Base-by-base conservation (phyloP, 2,113 vertebrate genomes). In the Dipodomys stephensi region DNA sequence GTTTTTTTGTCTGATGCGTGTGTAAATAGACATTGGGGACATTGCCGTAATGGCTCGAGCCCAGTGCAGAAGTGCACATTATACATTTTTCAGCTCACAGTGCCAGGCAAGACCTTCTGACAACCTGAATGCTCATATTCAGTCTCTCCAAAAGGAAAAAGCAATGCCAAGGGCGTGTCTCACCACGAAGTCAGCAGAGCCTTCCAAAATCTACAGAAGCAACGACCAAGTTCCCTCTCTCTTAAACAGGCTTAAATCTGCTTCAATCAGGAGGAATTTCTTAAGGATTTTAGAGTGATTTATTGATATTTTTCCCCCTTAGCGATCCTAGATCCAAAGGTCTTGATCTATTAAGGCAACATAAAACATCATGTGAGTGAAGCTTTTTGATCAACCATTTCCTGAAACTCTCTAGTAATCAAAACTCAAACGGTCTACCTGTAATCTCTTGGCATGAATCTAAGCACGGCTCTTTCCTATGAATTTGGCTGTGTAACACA, bases 121-220 rank as follows among this genome's bases (percentile, higher is more conserved):
- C 2, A 88, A 22, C 15, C 89, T 90, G 84, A 97, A 78, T 83
- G 32, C 44, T 39, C 19, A 88, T 95, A 87, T 95, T 92, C 87
- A 95, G 92, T 85, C 65, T 87, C 89, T 39, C 12, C 72, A 23
- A 44, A 94, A 97, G 77, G 4, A 0, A 83, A 87, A 30, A 23
- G 23, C 15, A 57, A 64, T 79, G 30, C 78, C 68, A 90, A 68
- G 25, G 35, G 64, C 88, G 65, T 19, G 53, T 53, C 88, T 95
- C 80, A 95, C 86, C 83, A 73, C 91, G 92, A 39, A 92, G 65
- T 95, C n/a, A 65, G 28, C 76, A 95, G 64, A 92, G 68, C 1
- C 44, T 96, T 94, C 96, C 89, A 95, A 95, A 62, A 94, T 49
- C 89, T 89, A 71, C 60, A 97, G 92, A 71, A 96, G 86, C 49